Percentiles rank a stretch among this genome's conserved stretches.
phyloP scores from a whole-genome alignment of 2,113 vertebrate species.

The Serinus canaria region DNA sequence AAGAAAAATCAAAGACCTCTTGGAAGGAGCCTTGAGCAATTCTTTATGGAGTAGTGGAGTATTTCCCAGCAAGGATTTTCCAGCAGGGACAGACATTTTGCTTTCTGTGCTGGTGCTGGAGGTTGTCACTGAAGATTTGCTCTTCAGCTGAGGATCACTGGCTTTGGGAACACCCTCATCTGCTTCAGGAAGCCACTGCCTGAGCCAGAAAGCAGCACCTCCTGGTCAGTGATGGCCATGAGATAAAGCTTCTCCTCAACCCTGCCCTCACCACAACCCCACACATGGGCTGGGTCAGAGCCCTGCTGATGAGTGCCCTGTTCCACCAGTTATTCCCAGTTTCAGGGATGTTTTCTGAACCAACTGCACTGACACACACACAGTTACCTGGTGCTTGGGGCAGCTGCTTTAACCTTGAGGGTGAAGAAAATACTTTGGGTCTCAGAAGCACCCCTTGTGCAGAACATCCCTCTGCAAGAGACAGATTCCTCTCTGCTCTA shows the following conservation, averaged over 20 bases:
- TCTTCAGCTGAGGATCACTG: neutral
- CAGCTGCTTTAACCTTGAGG: neutral
- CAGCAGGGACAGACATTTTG: slow-evolving; percentile 1
- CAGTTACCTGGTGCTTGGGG: neutral
- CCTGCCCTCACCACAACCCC: neutral
- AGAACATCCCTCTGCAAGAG: neutral
- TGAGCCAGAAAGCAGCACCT: neutral
- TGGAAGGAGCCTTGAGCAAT: slow-evolving; percentile 52
- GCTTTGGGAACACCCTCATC: neutral
- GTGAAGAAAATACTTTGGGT: neutral
- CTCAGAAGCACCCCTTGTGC: fast-evolving
- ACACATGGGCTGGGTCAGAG: neutral
- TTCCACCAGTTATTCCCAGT: neutral
- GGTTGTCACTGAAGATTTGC: neutral
- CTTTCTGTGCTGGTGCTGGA: neutral
- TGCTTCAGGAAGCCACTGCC: neutral
- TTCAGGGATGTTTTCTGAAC: neutral
- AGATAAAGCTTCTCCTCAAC: neutral
- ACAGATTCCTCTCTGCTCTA: neutral
- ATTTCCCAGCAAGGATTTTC: slow-evolving; percentile 38
- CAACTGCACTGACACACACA: neutral
- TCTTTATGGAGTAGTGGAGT: neutral
- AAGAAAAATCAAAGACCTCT: slow-evolving; percentile 59
- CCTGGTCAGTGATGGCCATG: fast-evolving
- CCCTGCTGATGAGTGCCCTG: neutral